Base-by-base conservation (phyloP, 2,888 invertebrate species). In the Holacanthella duospinosa region DNA sequence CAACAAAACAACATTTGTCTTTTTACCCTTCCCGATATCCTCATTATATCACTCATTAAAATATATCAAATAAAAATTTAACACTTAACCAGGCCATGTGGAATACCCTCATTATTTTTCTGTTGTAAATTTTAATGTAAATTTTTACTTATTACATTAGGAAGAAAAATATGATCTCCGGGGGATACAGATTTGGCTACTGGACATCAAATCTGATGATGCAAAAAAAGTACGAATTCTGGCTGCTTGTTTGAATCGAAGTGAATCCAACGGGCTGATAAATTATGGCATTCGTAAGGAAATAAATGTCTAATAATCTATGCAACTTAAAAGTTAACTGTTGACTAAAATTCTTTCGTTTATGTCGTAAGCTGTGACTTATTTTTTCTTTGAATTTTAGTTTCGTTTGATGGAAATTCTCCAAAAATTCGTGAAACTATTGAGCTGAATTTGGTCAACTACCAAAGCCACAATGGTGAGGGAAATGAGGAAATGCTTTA, bases 211-310 rank as follows among this genome's bases (percentile, higher is more conserved):
- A 19, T 61, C 62, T 3, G 25, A 68, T 29, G 64, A 63, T 28
- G 61, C 60, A 26, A 66, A 66, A 53, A 63, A 69, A 43, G 44
- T 71, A 19, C 69, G 64, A 21, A 36, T 71, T 19, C 64, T 72
- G 25, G 67, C 66, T n/a, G 71, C 72, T 43, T 68, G 68, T 0
- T 66, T 66, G 43, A 68, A 70, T 29, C 64, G 68, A n/a, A 68
- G 61, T 26, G 64, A 64, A 44, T 19, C 58, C 3, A 29, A 58
- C 60, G 61, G 28, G 26, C 28, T 62, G 63, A 56, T 72, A 9
- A 65, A 71, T 48, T 71, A 68, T 60, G 72, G 71, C 43, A 64
- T 72, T 26, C 62, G 71, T 71, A 64, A 66, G 55, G 12, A 4
- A 26, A 19, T 29, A n/a, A n/a, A n/a, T n/a, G n/a, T 28, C 9